Evolutionary conservation across 2,888 invertebrate genomes (phyloP).

Genomic region (Eumerus sabulonum): DNA sequence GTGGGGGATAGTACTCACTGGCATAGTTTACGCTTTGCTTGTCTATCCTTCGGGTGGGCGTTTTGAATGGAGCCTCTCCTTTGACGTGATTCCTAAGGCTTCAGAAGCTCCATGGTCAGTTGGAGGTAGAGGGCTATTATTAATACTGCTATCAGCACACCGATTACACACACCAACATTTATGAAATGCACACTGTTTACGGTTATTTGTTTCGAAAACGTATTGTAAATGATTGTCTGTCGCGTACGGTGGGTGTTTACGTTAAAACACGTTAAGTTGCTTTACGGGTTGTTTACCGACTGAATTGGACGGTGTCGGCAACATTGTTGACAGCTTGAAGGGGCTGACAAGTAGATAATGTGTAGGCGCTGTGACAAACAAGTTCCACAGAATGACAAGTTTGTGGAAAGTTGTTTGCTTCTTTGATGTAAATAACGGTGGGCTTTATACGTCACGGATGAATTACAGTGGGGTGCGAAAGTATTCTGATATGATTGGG

Average conservation of each 20-base stretch:
- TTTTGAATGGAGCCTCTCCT: too few species aligned
- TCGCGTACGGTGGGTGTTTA: neutral
- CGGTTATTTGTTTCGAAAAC: too few species aligned
- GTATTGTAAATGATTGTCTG: too few species aligned
- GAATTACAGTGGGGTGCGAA: too few species aligned
- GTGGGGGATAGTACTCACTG: too few species aligned
- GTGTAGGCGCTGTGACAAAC: neutral
- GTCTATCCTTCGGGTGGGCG: too few species aligned
- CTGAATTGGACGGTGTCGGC: conserved; percentile 15
- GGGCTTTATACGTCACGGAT: too few species aligned
- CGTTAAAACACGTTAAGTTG: conserved; percentile 9
- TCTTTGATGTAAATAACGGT: too few species aligned
- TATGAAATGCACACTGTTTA: neutral
- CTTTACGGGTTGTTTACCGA: conserved; percentile 5
- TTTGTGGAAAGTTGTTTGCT: too few species aligned
- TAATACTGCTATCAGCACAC: conserved; percentile 42
- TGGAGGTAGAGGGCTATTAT: conserved; percentile 49
- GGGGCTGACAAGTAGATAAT: neutral
- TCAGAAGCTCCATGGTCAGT: conserved; percentile 47
- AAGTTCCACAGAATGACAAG: neutral
- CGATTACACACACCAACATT: conserved; percentile 48
- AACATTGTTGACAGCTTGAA: conserved; percentile 26
- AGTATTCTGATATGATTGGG: too few species aligned
- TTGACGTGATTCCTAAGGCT: conserved; percentile 14
- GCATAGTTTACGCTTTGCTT: too few species aligned